Conservation (phyloP, 1,140 invertebrate genomes). For the Chionoecetes opilio region DNA sequence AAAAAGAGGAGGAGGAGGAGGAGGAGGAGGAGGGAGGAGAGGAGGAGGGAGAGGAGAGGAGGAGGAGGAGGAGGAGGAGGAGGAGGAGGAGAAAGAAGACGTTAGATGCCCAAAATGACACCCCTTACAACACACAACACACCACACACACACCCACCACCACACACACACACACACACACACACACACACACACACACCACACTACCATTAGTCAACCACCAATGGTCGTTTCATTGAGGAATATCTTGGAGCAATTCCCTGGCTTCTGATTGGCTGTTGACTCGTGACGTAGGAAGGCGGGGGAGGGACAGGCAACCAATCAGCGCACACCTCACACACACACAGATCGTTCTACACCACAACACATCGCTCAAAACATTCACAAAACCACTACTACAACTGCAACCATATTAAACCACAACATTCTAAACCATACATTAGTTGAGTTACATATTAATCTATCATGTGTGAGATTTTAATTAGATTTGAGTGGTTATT, state of each 20-base stretch:
- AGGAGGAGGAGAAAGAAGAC: too few species aligned
- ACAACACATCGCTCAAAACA: neutral
- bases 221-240: constrained; percentile 13
- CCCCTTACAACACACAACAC: neutral
- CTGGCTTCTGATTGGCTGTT: neutral
- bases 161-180: constrained; percentile 15
- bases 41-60: neutral
- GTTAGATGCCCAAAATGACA: neutral
- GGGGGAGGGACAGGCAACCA: neutral
- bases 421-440: too few species aligned
- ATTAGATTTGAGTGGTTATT: neutral
- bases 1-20: neutral
- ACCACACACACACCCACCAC: neutral
- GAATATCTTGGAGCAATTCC: neutral
- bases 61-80: neutral
- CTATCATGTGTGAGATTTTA: neutral
- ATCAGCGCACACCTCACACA: neutral
- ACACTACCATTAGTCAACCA: neutral
- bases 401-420: neutral
- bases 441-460: too few species aligned
- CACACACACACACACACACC: constrained; percentile 23
- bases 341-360: neutral
- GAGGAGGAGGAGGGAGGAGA: neutral
- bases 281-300: neutral
- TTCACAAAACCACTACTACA: neutral